phyloP scores from a whole-genome alignment of 2,888 invertebrate species.

The Ectemnius cavifrons region DNA sequence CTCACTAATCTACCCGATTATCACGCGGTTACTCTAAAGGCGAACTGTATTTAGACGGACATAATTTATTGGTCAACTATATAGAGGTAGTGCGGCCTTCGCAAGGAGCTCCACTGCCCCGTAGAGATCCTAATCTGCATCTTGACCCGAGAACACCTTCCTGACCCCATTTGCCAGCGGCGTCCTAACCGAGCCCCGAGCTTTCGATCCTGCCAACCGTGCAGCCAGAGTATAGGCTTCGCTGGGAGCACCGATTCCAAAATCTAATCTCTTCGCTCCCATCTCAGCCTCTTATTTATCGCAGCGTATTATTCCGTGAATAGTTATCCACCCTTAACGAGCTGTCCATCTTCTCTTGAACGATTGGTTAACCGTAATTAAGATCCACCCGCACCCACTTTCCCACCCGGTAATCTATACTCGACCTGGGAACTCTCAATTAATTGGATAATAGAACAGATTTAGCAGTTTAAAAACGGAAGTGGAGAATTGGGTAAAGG shows the following conservation, averaged over 20 bases:
- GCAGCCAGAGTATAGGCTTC: conserved; percentile 17
- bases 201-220: conserved; percentile 20
- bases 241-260: conserved; percentile 30
- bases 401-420: too few species aligned
- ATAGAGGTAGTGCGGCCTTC: conserved; percentile 28
- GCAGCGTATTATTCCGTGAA: neutral
- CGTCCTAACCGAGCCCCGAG: conserved; percentile 8
- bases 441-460: neutral
- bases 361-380: too few species aligned
- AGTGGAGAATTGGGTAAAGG: neutral
- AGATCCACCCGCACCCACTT: too few species aligned
- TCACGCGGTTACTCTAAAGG: conserved; percentile 23
- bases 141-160: conserved; percentile 47
- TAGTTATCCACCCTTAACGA: neutral
- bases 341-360: neutral
- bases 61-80: conserved; percentile 41
- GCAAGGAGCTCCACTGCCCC: conserved; percentile 45
- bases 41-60: conserved; percentile 28
- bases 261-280: conserved; percentile 15
- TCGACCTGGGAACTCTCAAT: too few species aligned
- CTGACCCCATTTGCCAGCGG: conserved; percentile 34
- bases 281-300: conserved; percentile 21
- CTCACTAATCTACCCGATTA: conserved; percentile 19
- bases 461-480: neutral
- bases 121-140: conserved; percentile 46